Conservation (phyloP, 1,140 invertebrate species). For the Dendroctonus ponderosae region DNA sequence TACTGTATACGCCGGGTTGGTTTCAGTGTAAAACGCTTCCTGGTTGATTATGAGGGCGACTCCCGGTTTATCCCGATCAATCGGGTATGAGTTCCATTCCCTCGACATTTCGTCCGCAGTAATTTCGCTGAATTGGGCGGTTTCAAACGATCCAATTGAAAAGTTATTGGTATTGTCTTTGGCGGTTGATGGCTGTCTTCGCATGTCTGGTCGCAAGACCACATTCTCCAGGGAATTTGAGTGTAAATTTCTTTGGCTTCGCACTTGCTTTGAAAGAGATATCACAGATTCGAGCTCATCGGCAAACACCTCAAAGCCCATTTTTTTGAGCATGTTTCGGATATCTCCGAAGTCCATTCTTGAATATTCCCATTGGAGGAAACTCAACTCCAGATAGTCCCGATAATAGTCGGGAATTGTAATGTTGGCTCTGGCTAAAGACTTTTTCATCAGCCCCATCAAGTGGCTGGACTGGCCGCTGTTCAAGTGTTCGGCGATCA, state of each 20-base stretch:
- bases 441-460: constrained; percentile 28
- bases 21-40: constrained; percentile 43
- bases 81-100: constrained; percentile 30
- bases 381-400: constrained; percentile 41
- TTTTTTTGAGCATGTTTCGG: constrained; percentile 35
- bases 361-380: constrained; percentile 40
- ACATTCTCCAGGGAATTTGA: not conserved
- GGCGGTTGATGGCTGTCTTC: not conserved
- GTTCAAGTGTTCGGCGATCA: constrained; percentile 39
- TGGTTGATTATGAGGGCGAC: constrained; percentile 46
- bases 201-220: not conserved
- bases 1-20: constrained; percentile 19
- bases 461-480: constrained; percentile 29
- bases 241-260: not conserved
- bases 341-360: constrained; percentile 36
- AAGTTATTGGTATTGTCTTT: constrained; percentile 3
- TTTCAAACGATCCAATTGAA: not conserved
- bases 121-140: constrained; percentile 5
- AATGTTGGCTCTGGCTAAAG: constrained; percentile 27
- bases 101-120: not conserved
- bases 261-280: constrained; percentile 1
- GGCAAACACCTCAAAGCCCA: constrained; percentile 35
- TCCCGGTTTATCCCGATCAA: constrained; percentile 41
- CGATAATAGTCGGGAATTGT: constrained; percentile 12
- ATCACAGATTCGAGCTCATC: constrained; percentile 22